Base-by-base conservation (phyloP, 2,797 vertebrate species). In the Myotis myotis region DNA sequence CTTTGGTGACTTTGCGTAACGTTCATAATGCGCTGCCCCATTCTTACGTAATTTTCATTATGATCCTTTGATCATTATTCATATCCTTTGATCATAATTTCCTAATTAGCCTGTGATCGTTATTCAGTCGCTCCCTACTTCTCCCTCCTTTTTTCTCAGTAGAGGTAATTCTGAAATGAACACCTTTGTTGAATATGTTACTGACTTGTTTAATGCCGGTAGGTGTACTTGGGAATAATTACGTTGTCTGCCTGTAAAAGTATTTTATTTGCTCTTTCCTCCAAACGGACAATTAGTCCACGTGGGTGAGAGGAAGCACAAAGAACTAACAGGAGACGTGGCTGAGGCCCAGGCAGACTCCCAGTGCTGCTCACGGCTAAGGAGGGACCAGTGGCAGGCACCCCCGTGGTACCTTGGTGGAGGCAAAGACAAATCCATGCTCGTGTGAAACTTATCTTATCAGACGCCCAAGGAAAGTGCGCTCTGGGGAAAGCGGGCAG, bases 391-490 rank as follows among this genome's bases (percentile, higher is more conserved):
- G 6, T 0, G 10, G 51, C 36, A 9, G 8, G 0, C 1, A 1
- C 30, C 22, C 57, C 19, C n/a, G 16, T 12, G 41, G 9, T 47
- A 25, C 74, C 41, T 44, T 44, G 6, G 15, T 0, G 20, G 64
- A 36, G 22, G 19, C 89, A 72, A 19, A 88, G 91, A 53, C 20
- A 57, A 68, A 83, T 8, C 8, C 78, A 11, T 3, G 16, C 55
- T 5, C 4, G 3, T 15, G 2, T 15, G n/a, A 60, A 4, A 11
- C 25, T 2, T 76, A 68, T 96, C 95, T 96, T 94, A 94, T 91
- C 94, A n/a, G 64, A 22, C 8, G 3, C 22, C 36, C 53, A 23
- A 62, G 78, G 44, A 86, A 38, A 79, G 57, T 1, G 23, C 30
- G 33, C 47, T 68, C 36, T 28, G 16, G 44, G 41, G 41, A 25